A percentile compares a stretch with the other conserved stretches of the same genome.
Conservation (phyloP, 1,140 invertebrate genomes). For the Calosoma granatense region DNA sequence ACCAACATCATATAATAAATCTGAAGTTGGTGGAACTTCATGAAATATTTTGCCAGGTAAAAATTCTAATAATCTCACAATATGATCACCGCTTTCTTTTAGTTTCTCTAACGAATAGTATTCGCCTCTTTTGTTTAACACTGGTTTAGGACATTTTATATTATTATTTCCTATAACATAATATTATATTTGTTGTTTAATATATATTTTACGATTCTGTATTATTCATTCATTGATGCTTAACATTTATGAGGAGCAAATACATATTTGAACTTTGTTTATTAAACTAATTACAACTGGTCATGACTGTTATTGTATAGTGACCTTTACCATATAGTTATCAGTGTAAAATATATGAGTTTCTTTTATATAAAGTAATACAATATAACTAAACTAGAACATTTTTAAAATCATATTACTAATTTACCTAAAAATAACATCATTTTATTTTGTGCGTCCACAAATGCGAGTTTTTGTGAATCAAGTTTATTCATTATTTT, state of each 20-base stretch:
- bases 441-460: conserved; percentile 62
- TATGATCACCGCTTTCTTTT: conserved; percentile 40
- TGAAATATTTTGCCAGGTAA: conserved; percentile 58
- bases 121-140: conserved; percentile 52
- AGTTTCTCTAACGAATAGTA: conserved; percentile 49
- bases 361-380: conserved; percentile 2
- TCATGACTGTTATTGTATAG: no score
- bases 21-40: conserved; percentile 42
- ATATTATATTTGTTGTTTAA: no score
- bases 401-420: conserved; percentile 12
- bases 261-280: no score
- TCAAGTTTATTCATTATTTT: conserved; percentile 75
- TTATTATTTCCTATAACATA: conserved; percentile 11
- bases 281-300: no score
- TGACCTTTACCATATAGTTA: no score
- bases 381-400: conserved; percentile 6
- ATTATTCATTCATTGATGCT: no score
- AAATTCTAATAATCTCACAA: conserved; percentile 62
- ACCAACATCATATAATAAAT: conserved; percentile 60
- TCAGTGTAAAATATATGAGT: conserved; percentile 2
- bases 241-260: no score
- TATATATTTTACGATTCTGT: no score
- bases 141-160: conserved; percentile 48
- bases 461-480: conserved; percentile 50
- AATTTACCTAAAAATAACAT: conserved; percentile 53